A percentile compares a stretch with the other conserved stretches of the same genome.
Conservation (phyloP, 2,888 invertebrate genomes). For the Neoitamus cyanurus region DNA sequence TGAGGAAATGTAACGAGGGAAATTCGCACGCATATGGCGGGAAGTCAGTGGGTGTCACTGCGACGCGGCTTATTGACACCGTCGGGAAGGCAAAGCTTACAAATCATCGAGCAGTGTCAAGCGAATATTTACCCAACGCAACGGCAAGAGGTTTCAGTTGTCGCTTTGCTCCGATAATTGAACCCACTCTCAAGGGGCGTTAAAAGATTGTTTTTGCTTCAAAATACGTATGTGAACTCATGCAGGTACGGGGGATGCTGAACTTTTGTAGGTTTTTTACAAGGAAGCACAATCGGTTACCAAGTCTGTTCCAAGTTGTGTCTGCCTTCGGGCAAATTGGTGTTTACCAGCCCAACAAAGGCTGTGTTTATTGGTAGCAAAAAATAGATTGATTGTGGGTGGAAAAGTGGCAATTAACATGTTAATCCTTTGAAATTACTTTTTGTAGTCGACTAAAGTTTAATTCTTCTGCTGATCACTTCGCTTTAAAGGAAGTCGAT, state of each 20-base stretch:
- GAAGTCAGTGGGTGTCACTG: neutral
- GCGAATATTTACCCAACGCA: neutral
- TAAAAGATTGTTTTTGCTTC: neutral
- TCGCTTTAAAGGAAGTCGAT: neutral
- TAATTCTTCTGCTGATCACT: neutral
- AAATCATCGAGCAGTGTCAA: neutral
- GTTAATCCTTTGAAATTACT: neutral
- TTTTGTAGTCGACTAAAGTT: neutral
- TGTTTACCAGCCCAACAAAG: neutral
- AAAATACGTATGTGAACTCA: neutral
- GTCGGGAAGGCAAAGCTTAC: neutral
- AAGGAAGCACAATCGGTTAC: neutral
- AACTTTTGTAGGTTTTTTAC: conserved; percentile 11
- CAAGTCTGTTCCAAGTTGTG: neutral
- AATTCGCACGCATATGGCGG: neutral
- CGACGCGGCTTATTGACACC: conserved; percentile 12
- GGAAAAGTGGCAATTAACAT: neutral
- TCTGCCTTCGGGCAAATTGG: neutral
- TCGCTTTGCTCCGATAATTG: conserved; percentile 1
- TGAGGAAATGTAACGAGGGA: conserved; percentile 1
- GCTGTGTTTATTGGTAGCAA: neutral
- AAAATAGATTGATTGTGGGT: conserved; percentile 5
- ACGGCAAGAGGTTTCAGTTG: neutral
- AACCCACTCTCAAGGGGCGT: neutral
- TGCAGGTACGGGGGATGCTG: neutral